Evolutionary conservation across 2,113 vertebrate genomes (phyloP).

Genomic region (Erythrocebus patas): DNA sequence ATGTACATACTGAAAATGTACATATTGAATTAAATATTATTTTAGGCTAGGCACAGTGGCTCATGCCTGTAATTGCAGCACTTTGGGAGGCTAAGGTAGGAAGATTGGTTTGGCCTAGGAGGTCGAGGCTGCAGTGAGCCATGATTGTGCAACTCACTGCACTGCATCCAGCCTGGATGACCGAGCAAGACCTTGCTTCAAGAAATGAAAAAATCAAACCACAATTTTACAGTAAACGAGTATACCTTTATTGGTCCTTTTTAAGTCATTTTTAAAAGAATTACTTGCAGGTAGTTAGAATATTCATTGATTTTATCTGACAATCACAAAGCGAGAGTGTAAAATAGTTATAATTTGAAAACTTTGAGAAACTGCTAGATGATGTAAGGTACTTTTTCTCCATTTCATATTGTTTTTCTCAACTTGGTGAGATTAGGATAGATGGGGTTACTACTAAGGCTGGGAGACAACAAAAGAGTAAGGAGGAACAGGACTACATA

Average conservation of each 20-base stretch:
- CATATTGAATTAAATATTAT: background rate
- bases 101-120: no score
- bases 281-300: background rate
- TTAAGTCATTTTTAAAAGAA: background rate
- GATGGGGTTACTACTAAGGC: background rate
- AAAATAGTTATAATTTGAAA: background rate
- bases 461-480: background rate
- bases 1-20: background rate
- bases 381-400: background rate
- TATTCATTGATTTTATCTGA: background rate
- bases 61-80: no score
- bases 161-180: no score
- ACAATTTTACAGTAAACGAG: no score
- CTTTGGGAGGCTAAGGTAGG: no score
- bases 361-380: background rate
- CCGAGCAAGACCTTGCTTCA: no score
- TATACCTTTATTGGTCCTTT: background rate
- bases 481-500: background rate
- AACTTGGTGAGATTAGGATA: background rate
- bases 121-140: no score
- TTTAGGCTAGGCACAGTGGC: no score
- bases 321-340: background rate
- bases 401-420: background rate
- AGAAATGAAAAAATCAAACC: no score
- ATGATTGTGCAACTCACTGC: no score